Percentiles rank a stretch among this genome's conserved stretches.
These are phyloP conservation scores for Coptodon bakossiorum DNA, from an alignment of 2,113 vertebrate genomes.

Conservation along the genomic window DNA sequence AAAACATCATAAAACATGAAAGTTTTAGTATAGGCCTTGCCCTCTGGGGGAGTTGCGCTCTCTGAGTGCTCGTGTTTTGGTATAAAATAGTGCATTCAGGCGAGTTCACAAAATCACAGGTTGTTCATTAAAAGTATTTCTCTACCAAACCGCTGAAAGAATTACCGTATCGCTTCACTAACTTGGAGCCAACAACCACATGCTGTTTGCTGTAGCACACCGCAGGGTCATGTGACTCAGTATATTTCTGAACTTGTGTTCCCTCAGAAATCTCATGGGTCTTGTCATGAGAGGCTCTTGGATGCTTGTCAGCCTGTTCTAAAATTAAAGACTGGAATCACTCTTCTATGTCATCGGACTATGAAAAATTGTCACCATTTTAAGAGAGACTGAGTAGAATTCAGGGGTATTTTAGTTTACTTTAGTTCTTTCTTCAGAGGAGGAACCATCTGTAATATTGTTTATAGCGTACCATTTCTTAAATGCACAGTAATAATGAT, in stretches of 20 bases:
- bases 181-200: background rate
- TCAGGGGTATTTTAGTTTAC: background rate
- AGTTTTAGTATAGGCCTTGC: background rate
- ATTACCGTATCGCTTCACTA: background rate
- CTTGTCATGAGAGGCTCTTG: background rate
- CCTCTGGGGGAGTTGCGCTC: fast-evolving
- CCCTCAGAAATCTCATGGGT: background rate
- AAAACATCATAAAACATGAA: background rate
- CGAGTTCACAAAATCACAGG: background rate
- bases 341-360: background rate
- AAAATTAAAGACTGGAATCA: background rate
- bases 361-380: background rate
- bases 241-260: background rate
- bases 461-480: background rate
- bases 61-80: background rate
- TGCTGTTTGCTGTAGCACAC: background rate
- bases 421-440: background rate
- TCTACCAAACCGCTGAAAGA: background rate
- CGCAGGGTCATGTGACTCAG: background rate
- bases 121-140: background rate
- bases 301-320: background rate
- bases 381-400: background rate
- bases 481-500: background rate
- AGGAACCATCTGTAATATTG: background rate
- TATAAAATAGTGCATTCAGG: background rate